These are phyloP conservation scores for Glaucidium brasilianum DNA, from an alignment of 2,113 vertebrate species.

Conservation along the genomic window DNA sequence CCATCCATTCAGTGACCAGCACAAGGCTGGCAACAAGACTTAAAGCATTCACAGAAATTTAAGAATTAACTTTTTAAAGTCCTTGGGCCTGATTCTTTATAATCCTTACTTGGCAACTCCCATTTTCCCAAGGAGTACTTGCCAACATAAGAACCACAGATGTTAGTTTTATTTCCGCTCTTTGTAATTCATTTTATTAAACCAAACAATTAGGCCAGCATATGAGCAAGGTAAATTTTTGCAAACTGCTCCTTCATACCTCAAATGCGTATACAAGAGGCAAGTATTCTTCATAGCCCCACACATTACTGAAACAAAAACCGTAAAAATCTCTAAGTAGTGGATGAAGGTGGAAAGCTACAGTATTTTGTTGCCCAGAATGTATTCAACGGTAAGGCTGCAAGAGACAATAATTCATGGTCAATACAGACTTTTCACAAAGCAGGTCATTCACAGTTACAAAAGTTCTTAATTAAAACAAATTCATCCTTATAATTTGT, in stretches of 20 bases:
- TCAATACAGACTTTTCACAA: not conserved
- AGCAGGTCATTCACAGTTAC: not conserved
- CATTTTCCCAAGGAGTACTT: not conserved
- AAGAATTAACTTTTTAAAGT: not conserved
- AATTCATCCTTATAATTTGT: not conserved
- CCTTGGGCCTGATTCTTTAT: not conserved
- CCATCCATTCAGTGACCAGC: constrained; percentile 20
- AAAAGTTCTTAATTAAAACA: not conserved
- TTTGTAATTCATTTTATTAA: constrained; percentile 44
- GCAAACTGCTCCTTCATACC: constrained; percentile 69
- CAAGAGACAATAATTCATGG: constrained; percentile 59
- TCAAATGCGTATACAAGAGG: constrained; percentile 65
- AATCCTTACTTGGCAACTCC: constrained; percentile 30
- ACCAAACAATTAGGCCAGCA: constrained; percentile 54
- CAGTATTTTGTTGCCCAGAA: constrained; percentile 68
- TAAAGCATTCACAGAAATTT: constrained; percentile 39
- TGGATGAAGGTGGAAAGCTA: constrained; percentile 71
- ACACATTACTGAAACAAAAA: constrained; percentile 69
- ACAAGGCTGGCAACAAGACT: constrained; percentile 32
- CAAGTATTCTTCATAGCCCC: constrained; percentile 65
- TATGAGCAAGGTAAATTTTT: constrained; percentile 59
- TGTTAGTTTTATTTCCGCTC: constrained; percentile 14
- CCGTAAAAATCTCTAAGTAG: constrained; percentile 69
- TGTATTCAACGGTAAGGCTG: constrained; percentile 79
- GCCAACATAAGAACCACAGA: not conserved